Base-by-base conservation (phyloP, 2,888 invertebrate species). In the Sarcophaga subvicina region DNA sequence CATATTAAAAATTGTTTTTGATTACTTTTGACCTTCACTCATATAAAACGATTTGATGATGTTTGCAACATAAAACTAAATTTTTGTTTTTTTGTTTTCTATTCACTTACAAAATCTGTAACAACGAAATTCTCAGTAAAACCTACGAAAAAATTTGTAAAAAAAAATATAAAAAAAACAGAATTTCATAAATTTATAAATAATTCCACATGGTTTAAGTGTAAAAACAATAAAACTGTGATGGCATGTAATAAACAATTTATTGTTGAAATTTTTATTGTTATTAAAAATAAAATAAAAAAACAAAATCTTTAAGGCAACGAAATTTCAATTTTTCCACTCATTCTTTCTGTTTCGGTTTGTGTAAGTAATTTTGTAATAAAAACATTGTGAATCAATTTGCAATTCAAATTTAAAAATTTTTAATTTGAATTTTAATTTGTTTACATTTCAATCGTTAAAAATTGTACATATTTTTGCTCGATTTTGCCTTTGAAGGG, bases 381-480 rank as follows among this genome's bases (percentile, higher is more conserved):
- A 20, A 62, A 27, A 37, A 37, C 37, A 8, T 8, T 37, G 6
- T 37, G 37, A 37, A 78, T 54, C 62, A 49, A 83, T 78, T 78
- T 73, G 37, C 67, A 78, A 78, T 83, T 37, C n/a, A 73, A 73
- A 54, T 83, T 47, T 14, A 10, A 54, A 54, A 54, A 54, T 2
- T 54, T 54, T 2, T 22, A 54, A 49, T 49, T 49, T 49, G 49
- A 49, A 49, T 49, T 70, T 2, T 11, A 17, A 63, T 70, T 71
- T 72, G 77, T 78, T 79, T 73, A 83, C n/a, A 63, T 78, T 62
- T 62, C 60, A 73, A 54, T 78, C 49, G 37, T 22, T 3, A 77
- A 66, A 62, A 49, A 66, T 63, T 22, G 2, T 67, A 67, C 62
- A 45, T 49, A n/a, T 60, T 20, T 62, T 66, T 66, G 37, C 17